Conservation (phyloP, 2,113 vertebrate genomes). For the Columba livia region DNA sequence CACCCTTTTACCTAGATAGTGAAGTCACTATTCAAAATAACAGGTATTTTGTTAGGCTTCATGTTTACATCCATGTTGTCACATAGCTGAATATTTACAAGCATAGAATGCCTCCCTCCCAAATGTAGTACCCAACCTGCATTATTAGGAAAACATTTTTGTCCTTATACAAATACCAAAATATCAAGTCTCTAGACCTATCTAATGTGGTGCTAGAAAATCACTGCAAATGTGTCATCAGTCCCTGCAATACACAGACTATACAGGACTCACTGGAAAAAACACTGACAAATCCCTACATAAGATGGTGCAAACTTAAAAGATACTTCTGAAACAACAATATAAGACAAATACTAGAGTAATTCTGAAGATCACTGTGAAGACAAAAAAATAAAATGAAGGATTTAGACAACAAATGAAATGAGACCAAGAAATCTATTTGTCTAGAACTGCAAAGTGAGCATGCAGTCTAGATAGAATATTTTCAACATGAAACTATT, state of each 20-base stretch:
- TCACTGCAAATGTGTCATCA: neutral
- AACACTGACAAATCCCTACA: neutral
- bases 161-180: neutral
- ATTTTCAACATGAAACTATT: neutral
- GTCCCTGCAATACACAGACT: neutral
- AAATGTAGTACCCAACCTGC: neutral
- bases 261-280: neutral
- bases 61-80: neutral
- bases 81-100: neutral
- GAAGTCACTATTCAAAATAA: neutral
- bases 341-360: accelerated
- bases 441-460: neutral
- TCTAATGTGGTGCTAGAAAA: neutral
- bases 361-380: neutral
- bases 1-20: neutral
- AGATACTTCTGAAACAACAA: neutral
- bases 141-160: neutral
- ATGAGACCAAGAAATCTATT: neutral
- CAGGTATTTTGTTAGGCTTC: neutral
- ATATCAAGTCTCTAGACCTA: neutral
- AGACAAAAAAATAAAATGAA: neutral
- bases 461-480: neutral
- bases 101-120: neutral
- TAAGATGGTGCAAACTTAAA: neutral
- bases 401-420: neutral